Evolutionary conservation across 2,797 vertebrate species (phyloP).

Genomic region (Neoniphon sammara): DNA sequence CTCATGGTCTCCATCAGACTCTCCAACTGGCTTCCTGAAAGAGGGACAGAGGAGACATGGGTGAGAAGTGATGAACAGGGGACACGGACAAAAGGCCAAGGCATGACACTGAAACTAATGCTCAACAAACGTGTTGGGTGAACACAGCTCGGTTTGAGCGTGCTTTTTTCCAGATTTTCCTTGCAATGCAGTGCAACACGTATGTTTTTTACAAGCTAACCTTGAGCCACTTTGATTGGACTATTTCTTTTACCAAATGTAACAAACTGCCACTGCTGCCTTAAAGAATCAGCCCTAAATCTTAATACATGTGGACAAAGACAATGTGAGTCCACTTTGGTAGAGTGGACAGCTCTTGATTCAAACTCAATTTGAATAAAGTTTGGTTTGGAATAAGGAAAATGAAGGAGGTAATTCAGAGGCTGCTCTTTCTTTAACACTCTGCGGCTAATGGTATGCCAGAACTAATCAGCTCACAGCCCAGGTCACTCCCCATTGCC

Average conservation of each 20-base stretch:
- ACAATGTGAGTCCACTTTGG: background rate
- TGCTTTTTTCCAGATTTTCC: too few species aligned
- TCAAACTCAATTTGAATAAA: too few species aligned
- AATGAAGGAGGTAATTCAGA: too few species aligned
- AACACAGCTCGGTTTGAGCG: background rate
- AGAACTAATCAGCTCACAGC: background rate
- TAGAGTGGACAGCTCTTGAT: background rate
- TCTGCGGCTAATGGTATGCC: background rate
- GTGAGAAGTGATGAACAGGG: background rate
- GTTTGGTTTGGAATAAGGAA: too few species aligned
- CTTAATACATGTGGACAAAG: background rate
- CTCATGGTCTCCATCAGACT: constrained; percentile 98
- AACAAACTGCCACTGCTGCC: background rate
- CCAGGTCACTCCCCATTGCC: background rate
- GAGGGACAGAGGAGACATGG: constrained; percentile 17
- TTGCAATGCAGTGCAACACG: background rate
- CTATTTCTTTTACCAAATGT: background rate
- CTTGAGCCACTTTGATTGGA: background rate
- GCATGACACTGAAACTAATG: background rate
- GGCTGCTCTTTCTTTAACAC: background rate
- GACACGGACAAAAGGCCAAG: background rate
- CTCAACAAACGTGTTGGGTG: background rate
- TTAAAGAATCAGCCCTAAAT: background rate
- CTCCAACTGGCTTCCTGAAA: constrained; percentile 91
- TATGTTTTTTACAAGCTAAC: background rate